These are phyloP conservation scores for Rapana venosa DNA, from an alignment of 2,888 invertebrate genomes.

Conservation along the genomic window DNA sequence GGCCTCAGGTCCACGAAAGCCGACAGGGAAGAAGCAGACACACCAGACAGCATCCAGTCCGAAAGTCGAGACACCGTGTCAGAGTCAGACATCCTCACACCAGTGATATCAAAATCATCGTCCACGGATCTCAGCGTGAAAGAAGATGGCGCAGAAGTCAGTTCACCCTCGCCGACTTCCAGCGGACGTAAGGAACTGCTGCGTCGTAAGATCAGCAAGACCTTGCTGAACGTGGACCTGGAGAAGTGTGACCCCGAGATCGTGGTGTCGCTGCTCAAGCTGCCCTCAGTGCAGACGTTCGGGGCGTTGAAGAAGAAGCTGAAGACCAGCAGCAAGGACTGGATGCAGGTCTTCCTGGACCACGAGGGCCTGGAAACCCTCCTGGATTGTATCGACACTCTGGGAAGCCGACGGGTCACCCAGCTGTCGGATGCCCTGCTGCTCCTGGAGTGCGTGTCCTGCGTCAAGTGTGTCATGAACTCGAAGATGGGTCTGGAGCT, in stretches of 20 bases:
- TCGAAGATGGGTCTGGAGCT: constrained; percentile 95
- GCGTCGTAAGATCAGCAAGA: constrained; percentile 58
- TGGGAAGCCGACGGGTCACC: constrained; percentile 69
- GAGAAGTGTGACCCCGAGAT: constrained; percentile 67
- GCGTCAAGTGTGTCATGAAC: constrained; percentile 84
- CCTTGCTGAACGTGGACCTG: constrained; percentile 62
- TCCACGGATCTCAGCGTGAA: constrained; percentile 13
- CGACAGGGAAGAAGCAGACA: constrained; percentile 9
- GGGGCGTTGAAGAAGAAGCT: constrained; percentile 57
- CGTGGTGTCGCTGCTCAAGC: constrained; percentile 50
- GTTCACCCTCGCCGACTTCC: constrained; percentile 26
- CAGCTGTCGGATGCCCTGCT: constrained; percentile 74
- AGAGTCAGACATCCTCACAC: constrained; percentile 3
- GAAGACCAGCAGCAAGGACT: constrained; percentile 62
- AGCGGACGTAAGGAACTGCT: constrained; percentile 50
- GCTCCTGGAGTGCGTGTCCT: constrained; percentile 74
- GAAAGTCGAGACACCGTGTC: not conserved
- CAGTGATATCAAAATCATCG: not conserved
- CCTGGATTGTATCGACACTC: constrained; percentile 69
- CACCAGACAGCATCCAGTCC: constrained; percentile 5
- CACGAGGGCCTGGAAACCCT: constrained; percentile 68
- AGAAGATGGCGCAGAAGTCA: not conserved
- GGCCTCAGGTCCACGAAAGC: not conserved
- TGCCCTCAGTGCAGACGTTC: constrained; percentile 38
- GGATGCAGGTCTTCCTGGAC: constrained; percentile 75